A percentile compares a stretch with the other conserved stretches of the same genome.
Conservation (phyloP, 2,797 vertebrate species). For the Esox masquinongy region DNA sequence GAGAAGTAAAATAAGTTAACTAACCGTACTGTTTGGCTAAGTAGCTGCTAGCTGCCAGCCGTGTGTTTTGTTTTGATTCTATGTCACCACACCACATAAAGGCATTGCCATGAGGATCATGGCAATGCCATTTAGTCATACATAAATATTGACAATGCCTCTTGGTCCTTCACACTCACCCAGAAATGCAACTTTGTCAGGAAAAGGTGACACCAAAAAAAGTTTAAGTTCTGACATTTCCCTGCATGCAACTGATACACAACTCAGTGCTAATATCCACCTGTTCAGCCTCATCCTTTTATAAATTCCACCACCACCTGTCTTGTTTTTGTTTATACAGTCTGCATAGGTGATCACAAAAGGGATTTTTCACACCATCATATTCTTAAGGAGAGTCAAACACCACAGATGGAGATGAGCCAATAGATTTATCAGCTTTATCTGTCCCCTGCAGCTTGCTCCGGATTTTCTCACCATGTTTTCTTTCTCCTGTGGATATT, state of each 20-base stretch:
- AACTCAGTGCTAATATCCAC: not conserved
- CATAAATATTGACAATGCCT: not conserved
- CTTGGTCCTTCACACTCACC: not conserved
- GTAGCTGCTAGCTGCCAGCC: not conserved
- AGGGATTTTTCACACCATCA: slow-evolving; percentile 1
- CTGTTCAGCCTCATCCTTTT: slow-evolving; percentile 8
- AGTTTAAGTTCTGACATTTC: not conserved
- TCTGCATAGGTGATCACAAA: slow-evolving; percentile 2
- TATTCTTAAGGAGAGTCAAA: slow-evolving; percentile 5
- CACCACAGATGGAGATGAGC: not conserved
- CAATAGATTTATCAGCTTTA: slow-evolving; percentile 19
- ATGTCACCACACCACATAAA: not conserved
- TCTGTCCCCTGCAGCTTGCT: slow-evolving; percentile 22
- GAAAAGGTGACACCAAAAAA: not conserved
- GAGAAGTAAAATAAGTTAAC: not conserved
- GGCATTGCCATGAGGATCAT: not conserved
- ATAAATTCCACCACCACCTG: slow-evolving; percentile 5
- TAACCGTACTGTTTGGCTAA: not conserved
- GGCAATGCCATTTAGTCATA: not conserved
- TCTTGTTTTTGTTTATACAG: slow-evolving; percentile 6
- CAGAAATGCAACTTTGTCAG: not conserved
- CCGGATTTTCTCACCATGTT: not conserved
- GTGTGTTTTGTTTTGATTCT: not conserved
- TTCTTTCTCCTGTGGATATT: not conserved
- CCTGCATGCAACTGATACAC: not conserved